A percentile compares a stretch with the other conserved stretches of the same genome.
phyloP scores from a whole-genome alignment of 2,888 invertebrate genomes.

The Doris montereyensis region DNA sequence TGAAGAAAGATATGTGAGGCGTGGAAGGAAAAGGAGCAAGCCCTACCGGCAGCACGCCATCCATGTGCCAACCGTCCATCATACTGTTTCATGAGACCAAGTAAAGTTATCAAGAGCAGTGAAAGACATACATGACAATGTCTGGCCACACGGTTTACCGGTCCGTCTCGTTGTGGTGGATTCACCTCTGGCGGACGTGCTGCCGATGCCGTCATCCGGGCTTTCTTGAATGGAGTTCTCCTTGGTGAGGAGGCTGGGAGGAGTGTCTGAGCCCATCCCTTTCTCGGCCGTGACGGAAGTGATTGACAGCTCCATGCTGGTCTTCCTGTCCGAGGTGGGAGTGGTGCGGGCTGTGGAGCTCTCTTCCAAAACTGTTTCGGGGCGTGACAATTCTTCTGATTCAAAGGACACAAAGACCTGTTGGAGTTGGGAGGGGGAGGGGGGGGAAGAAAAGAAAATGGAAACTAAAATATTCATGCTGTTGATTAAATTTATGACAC shows the following conservation, averaged over 20 bases:
- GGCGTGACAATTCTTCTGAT: constrained; percentile 66
- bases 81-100: too few relatives aligned
- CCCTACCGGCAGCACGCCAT: too few relatives aligned
- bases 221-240: constrained; percentile 56
- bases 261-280: constrained; percentile 35
- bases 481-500: too few relatives aligned
- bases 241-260: constrained; percentile 32
- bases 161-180: constrained; percentile 45
- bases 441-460: not conserved
- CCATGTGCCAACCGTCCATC: too few relatives aligned
- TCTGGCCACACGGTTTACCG: not conserved
- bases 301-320: constrained; percentile 58
- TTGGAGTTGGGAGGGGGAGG: constrained; percentile 9
- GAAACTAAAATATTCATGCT: too few relatives aligned
- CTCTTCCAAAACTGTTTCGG: constrained; percentile 65
- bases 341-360: constrained; percentile 65
- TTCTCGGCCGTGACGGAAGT: constrained; percentile 29
- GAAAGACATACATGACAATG: not conserved
- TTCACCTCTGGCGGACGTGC: constrained; percentile 64
- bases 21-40: too few relatives aligned
- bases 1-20: too few relatives aligned
- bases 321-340: constrained; percentile 62
- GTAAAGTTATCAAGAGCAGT: too few relatives aligned
- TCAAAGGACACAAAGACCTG: constrained; percentile 72
- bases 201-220: constrained; percentile 70